Percentiles rank a stretch among this genome's conserved stretches.
Conservation (phyloP, 2,797 vertebrate species). For the Serranus cabrilla region DNA sequence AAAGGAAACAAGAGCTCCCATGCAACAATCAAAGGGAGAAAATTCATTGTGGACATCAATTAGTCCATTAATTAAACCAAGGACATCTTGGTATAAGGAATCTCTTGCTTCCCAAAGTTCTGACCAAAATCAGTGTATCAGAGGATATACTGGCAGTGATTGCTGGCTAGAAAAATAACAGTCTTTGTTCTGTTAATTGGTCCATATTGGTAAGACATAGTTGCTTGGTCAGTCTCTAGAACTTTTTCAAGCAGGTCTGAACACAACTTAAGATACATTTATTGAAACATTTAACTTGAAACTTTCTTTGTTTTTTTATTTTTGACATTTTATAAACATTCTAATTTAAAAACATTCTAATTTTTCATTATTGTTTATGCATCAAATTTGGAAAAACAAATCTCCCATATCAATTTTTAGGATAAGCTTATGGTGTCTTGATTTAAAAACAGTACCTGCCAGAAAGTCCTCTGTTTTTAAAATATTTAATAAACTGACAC, state of each 20-base stretch:
- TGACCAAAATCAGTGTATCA: not conserved
- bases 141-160: too few relatives aligned
- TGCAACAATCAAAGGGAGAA: conserved; percentile 35
- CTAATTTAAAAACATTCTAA: not conserved
- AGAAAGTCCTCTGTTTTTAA: not conserved
- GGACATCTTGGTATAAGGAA: conserved; percentile 11
- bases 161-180: too few relatives aligned
- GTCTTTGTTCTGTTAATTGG: too few relatives aligned
- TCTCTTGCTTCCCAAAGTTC: not conserved
- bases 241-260: not conserved
- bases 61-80: conserved; percentile 18
- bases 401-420: not conserved
- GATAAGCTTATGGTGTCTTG: not conserved
- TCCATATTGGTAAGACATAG: too few relatives aligned
- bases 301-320: not conserved
- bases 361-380: not conserved
- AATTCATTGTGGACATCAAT: conserved; percentile 24
- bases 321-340: not conserved
- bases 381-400: not conserved
- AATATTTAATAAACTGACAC: not conserved
- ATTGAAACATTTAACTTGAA: not conserved
- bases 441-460: not conserved
- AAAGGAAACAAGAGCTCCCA: conserved; percentile 28
- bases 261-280: not conserved
- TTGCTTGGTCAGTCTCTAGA: too few relatives aligned